Evolutionary conservation across 2,113 vertebrate species (phyloP).

Genomic region (Peromyscus polionotus): DNA sequence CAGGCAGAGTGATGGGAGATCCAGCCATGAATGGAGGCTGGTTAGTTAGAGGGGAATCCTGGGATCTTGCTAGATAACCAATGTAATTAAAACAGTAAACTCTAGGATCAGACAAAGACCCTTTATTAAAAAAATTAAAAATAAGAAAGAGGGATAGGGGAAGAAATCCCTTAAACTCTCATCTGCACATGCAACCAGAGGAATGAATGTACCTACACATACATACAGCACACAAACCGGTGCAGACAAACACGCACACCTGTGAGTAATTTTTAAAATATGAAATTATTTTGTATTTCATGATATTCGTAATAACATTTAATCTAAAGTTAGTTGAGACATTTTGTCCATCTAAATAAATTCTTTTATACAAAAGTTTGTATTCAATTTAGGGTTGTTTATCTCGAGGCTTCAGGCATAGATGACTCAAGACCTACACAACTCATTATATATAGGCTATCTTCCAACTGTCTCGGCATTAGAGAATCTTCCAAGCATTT

Average conservation of each 20-base stretch:
- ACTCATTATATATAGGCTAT: background rate
- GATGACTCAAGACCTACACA: background rate
- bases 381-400: background rate
- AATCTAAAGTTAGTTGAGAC: background rate
- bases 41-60: background rate
- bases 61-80: background rate
- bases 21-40: background rate
- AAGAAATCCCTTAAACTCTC: background rate
- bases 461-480: background rate
- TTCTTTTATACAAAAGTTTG: background rate
- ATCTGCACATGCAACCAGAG: no score
- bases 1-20: background rate
- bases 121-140: background rate
- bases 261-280: background rate
- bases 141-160: background rate
- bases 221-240: background rate
- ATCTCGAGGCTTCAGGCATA: background rate
- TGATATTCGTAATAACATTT: background rate
- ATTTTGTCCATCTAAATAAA: background rate
- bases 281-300: background rate
- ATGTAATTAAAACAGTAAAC: background rate
- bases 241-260: background rate
- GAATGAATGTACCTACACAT: background rate
- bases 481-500: background rate
- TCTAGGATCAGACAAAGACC: background rate